Conservation (phyloP, 2,888 invertebrate species). For the Amiota mariae region DNA sequence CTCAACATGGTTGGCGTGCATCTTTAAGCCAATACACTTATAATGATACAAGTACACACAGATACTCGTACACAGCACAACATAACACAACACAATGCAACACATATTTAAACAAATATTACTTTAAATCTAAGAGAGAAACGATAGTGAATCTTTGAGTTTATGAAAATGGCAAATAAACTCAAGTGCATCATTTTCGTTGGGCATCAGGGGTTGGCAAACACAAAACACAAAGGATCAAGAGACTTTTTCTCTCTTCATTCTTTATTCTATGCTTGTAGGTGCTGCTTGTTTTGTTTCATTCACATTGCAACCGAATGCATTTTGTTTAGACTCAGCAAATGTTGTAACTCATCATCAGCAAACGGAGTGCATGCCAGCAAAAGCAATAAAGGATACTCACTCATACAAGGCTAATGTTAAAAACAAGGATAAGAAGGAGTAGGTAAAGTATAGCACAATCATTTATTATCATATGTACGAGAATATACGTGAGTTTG, state of each 20-base stretch:
- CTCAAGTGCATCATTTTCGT: conserved; percentile 32
- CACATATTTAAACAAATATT: background rate
- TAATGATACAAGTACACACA: background rate
- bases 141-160: conserved; percentile 32
- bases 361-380: conserved; percentile 6
- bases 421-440: background rate
- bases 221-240: conserved; percentile 22
- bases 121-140: background rate
- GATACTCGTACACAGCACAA: background rate
- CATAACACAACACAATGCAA: background rate
- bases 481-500: background rate
- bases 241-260: background rate
- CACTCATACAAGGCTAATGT: background rate
- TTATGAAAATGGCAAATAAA: conserved; percentile 48
- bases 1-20: background rate
- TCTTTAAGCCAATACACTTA: background rate
- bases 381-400: no score
- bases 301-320: background rate
- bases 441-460: background rate
- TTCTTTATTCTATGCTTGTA: background rate
- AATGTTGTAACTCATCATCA: conserved; percentile 19
- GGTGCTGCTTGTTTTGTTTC: conserved; percentile 5
- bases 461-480: conserved; percentile 15
- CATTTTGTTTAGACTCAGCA: conserved; percentile 25
- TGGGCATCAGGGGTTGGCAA: conserved; percentile 39